Evolutionary conservation across 2,888 invertebrate genomes (phyloP).

Genomic region (Rutpela maculata): DNA sequence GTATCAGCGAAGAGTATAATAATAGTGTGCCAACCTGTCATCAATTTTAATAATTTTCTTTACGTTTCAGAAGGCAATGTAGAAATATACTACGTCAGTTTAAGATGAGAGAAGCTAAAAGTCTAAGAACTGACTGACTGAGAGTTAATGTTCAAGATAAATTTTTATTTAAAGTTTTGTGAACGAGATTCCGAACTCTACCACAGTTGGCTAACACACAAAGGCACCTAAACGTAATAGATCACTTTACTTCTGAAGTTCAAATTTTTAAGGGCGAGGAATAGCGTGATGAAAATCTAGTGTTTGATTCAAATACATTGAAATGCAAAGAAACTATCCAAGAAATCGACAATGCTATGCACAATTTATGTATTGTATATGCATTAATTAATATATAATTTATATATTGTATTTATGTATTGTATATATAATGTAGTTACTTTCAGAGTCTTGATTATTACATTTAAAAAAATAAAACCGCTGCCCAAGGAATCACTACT

Average conservation of each 20-base stretch:
- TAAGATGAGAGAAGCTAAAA: slow-evolving; percentile 11
- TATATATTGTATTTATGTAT: too few species aligned
- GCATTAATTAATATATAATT: too few species aligned
- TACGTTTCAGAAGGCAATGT: neutral
- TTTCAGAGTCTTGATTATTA: too few species aligned
- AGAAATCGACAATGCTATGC: too few species aligned
- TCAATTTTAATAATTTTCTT: neutral
- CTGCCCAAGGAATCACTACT: too few species aligned
- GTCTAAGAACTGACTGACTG: slow-evolving; percentile 4
- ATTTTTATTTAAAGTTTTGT: slow-evolving; percentile 20
- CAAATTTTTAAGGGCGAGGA: neutral
- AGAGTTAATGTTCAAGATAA: slow-evolving; percentile 23
- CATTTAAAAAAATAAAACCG: too few species aligned
- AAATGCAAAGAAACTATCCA: too few species aligned
- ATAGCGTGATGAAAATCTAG: neutral
- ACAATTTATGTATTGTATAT: too few species aligned
- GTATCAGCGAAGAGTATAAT: too few species aligned
- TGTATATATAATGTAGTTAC: too few species aligned
- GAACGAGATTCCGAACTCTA: slow-evolving; percentile 5
- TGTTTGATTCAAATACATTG: too few species aligned
- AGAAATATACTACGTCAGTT: neutral
- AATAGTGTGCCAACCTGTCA: neutral
- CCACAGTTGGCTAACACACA: neutral
- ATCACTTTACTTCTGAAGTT: slow-evolving; percentile 20
- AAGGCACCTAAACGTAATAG: slow-evolving; percentile 9